A percentile compares a stretch with the other conserved stretches of the same genome.
Conservation (phyloP, 2,888 invertebrate species). For the Elgonia sp. region DNA sequence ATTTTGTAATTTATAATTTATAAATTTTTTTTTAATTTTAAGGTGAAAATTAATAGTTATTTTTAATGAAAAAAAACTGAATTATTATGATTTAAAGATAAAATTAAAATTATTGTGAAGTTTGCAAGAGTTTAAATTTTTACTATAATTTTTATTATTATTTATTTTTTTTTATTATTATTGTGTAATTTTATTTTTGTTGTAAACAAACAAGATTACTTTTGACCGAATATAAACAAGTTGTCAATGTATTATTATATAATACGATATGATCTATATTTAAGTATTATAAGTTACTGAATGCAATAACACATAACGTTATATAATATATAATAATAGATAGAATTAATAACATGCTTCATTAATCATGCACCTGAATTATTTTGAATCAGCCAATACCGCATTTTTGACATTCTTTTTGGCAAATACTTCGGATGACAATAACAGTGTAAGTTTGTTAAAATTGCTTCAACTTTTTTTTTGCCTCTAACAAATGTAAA, state of each 20-base stretch:
- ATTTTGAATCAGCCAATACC: constrained; percentile 26
- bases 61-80: no score
- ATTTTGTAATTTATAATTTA: no score
- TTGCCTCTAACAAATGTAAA: constrained; percentile 5
- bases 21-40: no score
- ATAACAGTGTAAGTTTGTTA: constrained; percentile 10
- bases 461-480: background rate
- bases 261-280: constrained; percentile 50
- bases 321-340: constrained; percentile 56
- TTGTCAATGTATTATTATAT: constrained; percentile 15
- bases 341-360: constrained; percentile 34
- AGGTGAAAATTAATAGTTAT: no score
- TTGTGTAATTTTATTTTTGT: background rate
- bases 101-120: background rate
- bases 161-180: no score
- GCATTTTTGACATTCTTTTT: constrained; percentile 10
- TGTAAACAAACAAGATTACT: constrained; percentile 36
- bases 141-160: no score
- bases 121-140: constrained; percentile 36
- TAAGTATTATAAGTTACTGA: constrained; percentile 51
- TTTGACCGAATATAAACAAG: constrained; percentile 13
- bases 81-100: no score
- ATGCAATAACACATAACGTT: constrained; percentile 61
- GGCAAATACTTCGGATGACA: background rate
- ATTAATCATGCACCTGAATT: constrained; percentile 32